Evolutionary conservation across 2,113 vertebrate species (phyloP), one percentile per base, ranked within the genome.

Genomic region (Scartelaos histophorus): DNA sequence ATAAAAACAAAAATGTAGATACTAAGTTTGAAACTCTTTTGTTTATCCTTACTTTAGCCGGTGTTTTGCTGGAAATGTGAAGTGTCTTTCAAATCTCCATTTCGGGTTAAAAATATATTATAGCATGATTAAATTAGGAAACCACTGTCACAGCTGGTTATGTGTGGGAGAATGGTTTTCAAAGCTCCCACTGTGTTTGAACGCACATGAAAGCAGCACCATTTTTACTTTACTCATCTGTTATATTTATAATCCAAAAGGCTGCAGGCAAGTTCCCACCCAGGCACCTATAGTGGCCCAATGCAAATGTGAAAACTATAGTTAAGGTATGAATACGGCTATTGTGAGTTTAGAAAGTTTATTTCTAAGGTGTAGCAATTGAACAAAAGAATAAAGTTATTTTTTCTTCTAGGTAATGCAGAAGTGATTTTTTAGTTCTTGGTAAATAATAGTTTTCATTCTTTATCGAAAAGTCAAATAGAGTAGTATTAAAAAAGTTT

Each of bases 151-250:
- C 29, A 64, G 61, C 61, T 64, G 61, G 34, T 38, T 64, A 16
- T 64, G 61, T 38, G 61, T 16, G 61, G 61, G 61, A 16, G 16
- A 19, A 64, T 43, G 7, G 11, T 35, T 38, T 38, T 64, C 34
- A 64, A 64, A 64, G 61, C 61, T 34, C 15, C 58, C 58, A 61
- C 24, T 17, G 58, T 15, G 22, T 64, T 43, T 64, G 61, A 64
- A 64, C 29, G 17, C 19, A 64, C 61, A 64, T 64, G 34, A 64
- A 64, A 64, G 61, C 16, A 43, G 19, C 34, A 43, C 61, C 19
- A n/a, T 64, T 64, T 62, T 38, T 38, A 64, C 61, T 64, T 38
- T 9, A 38, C 34, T n/a, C 7, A 64, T 64, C 9, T 64, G 34
- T 64, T 64, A 64, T 13, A 64, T 35, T 64, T 64, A 16, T 38